Base-by-base conservation (phyloP, 2,113 vertebrate genomes). In the Lipotes vexillifer region DNA sequence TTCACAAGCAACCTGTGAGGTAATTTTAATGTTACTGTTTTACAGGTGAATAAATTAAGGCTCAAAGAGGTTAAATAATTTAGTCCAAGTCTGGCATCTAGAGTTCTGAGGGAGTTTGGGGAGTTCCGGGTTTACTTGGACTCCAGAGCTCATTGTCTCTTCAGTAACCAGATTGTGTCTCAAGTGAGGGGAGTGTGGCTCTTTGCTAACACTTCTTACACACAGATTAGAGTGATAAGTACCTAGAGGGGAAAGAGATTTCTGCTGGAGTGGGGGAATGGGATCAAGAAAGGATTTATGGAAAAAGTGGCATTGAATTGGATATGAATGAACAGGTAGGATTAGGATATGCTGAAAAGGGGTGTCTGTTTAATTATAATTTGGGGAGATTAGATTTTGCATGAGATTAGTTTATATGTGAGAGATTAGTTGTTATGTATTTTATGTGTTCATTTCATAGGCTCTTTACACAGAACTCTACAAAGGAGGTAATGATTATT, bases 381-480 rank as follows among this genome's bases (percentile, higher is more conserved):
- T 89, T 88, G 18, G 68, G 23, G 61, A 72, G 29, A 46, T 75
- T 74, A 61, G 5, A 49, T 94, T 93, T 72, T 93, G 14, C 68
- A 18, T 57, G 20, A 65, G 57, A 72, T 74, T 97, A 49, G 29
- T 91, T 95, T 92, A 63, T 68, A 90, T 78, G 13, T 96, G 20
- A 96, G 41, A 89, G 41, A 81, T 71, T 89, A 12, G 31, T 66
- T 92, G 77, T 82, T 91, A 71, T 78, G 6, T 93, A 87, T 90
- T 94, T 68, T 59, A n/a, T 93, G 38, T 17, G 33, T 89, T 92
- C 15, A 82, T 87, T 94, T 92, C 92, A 93, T 46, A 93, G 41
- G 5, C 69, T 91, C 3, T 84, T 87, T 78, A 87, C 41, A 72
- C 29, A 95, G 63, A 95, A 86, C 13, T 75, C 87, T 87, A 66